A percentile compares a stretch with the other conserved stretches of the same genome.
These are phyloP conservation scores for Apostichopus parvimensis DNA, from an alignment of 35 echinoderm and acorn worm species.

Conservation along the genomic window DNA sequence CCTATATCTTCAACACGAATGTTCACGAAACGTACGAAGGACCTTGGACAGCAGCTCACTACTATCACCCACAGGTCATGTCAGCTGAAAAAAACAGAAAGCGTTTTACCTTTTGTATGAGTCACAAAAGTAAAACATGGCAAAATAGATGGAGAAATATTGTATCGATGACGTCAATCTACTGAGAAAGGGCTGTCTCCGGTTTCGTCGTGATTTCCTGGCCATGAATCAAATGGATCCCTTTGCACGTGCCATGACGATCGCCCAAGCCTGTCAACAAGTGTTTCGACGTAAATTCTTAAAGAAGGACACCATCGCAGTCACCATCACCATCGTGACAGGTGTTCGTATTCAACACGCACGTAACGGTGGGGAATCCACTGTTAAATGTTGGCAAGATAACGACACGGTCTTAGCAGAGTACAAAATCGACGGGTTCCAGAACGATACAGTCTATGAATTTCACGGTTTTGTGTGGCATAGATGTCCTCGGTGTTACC, in stretches of 20 bases:
- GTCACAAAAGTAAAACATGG: background rate
- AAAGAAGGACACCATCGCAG: background rate
- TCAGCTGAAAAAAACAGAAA: background rate
- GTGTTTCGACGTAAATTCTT: conserved; percentile 7
- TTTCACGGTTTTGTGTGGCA: background rate
- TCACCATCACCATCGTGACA: background rate
- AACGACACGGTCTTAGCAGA: background rate
- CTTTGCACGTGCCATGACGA: background rate
- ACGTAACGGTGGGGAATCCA: conserved; percentile 3
- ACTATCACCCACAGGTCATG: background rate
- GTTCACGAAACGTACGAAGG: background rate
- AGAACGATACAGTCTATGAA: background rate
- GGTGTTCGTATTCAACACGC: conserved; percentile 22
- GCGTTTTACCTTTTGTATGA: background rate
- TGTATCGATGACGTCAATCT: conserved; percentile 11
- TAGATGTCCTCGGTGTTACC: background rate
- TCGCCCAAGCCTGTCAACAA: background rate
- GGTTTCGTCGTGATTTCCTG: background rate
- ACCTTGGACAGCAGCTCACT: background rate
- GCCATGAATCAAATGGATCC: background rate
- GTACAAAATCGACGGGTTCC: background rate
- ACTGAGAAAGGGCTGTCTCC: conserved; percentile 1
- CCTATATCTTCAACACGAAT: background rate
- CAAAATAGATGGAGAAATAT: background rate
- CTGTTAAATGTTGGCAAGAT: background rate